These are phyloP conservation scores for Chelon auratus DNA, from an alignment of 2,797 vertebrate genomes.

Conservation along the genomic window DNA sequence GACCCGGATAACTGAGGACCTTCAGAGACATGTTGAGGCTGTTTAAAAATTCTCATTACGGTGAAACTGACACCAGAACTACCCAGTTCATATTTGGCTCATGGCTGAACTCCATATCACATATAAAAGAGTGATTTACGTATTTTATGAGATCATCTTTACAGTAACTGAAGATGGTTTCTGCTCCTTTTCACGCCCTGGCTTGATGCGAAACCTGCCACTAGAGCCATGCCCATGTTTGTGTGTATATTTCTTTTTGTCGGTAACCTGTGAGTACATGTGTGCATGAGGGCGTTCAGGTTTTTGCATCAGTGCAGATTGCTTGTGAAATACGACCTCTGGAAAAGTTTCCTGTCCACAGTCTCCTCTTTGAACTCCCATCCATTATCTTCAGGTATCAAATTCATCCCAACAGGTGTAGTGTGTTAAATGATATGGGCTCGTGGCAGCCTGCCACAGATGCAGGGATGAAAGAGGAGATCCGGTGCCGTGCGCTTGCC, in stretches of 20 bases:
- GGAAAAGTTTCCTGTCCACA: conserved; percentile 64
- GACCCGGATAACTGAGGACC: too few species aligned
- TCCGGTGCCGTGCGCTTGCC: conserved; percentile 37
- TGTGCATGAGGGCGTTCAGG: background rate
- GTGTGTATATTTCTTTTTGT: conserved; percentile 4
- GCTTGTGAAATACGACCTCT: conserved; percentile 67
- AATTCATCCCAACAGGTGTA: conserved; percentile 74
- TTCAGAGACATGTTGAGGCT: too few species aligned
- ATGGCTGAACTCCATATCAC: background rate
- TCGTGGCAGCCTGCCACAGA: conserved; percentile 67
- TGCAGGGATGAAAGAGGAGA: conserved; percentile 65
- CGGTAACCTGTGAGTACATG: background rate
- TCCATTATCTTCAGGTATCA: conserved; percentile 75
- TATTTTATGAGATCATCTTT: conserved; percentile 1
- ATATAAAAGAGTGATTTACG: background rate
- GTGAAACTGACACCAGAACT: background rate
- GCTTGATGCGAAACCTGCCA: conserved; percentile 29
- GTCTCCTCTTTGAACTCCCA: conserved; percentile 69
- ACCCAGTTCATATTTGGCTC: background rate
- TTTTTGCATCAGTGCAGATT: conserved; percentile 50
- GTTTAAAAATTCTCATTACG: background rate
- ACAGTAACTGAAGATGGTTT: conserved; percentile 5
- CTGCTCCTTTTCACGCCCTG: conserved; percentile 9
- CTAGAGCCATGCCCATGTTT: background rate
- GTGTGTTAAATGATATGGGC: conserved; percentile 62